These are phyloP conservation scores for Oligia fasciuncula DNA, from an alignment of 2,888 invertebrate species.

Conservation along the genomic window DNA sequence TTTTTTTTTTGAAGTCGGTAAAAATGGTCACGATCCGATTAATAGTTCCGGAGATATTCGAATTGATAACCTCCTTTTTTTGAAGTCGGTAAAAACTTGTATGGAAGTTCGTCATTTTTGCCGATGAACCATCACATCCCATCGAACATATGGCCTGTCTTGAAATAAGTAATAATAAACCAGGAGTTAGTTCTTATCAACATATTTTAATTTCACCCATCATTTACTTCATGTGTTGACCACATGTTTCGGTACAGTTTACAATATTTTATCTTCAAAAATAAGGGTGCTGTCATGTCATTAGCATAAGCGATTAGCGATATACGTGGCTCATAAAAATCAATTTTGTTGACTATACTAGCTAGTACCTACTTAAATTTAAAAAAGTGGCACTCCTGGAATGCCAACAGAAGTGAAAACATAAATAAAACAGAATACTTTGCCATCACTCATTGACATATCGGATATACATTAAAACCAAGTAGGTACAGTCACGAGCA, in stretches of 20 bases:
- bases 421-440: no score
- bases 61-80: no score
- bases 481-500: no score
- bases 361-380: neutral
- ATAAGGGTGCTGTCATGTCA: neutral
- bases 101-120: neutral
- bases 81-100: neutral
- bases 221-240: constrained; percentile 49
- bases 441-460: no score
- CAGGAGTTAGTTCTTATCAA: constrained; percentile 7
- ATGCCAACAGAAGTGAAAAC: no score
- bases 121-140: neutral
- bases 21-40: no score
- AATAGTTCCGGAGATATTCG: no score
- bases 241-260: constrained; percentile 52
- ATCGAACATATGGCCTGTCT: neutral
- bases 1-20: no score
- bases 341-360: neutral
- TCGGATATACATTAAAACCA: no score
- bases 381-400: no score
- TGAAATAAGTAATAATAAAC: neutral
- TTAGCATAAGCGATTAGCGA: neutral
- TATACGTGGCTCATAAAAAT: neutral
- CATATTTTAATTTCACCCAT: constrained; percentile 44
- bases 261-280: neutral